phyloP scores from a whole-genome alignment of 2,888 invertebrate species.

The Scrobipalpa atriplicella region DNA sequence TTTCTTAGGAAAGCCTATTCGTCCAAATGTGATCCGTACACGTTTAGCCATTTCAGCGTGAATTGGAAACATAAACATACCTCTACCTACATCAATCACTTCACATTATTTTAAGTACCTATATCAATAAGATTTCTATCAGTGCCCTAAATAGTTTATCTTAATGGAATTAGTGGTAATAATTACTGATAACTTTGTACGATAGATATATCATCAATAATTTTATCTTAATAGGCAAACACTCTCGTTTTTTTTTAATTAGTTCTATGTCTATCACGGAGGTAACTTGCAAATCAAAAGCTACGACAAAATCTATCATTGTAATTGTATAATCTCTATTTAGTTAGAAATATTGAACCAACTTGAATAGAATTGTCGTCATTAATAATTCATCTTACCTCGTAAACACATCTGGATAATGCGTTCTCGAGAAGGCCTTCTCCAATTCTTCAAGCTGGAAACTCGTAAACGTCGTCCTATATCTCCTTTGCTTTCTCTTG shows the following conservation, averaged over 20 bases:
- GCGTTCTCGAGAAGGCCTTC: conserved; percentile 98
- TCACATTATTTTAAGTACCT: too few relatives aligned
- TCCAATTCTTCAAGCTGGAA: conserved; percentile 98
- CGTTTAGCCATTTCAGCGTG: too few relatives aligned
- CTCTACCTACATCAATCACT: too few relatives aligned
- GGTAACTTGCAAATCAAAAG: too few relatives aligned
- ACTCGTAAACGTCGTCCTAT: conserved; percentile 97
- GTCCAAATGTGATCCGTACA: too few relatives aligned
- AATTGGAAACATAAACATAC: too few relatives aligned
- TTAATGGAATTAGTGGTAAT: background rate
- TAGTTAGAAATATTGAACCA: too few relatives aligned
- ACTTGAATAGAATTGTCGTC: background rate
- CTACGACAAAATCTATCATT: too few relatives aligned
- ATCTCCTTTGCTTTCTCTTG: conserved; percentile 94
- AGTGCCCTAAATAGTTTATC: too few relatives aligned
- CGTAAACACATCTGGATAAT: conserved; percentile 99
- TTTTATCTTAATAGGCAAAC: background rate
- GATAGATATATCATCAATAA: background rate
- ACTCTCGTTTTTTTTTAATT: background rate
- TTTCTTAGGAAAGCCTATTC: too few relatives aligned
- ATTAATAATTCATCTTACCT: conserved; percentile 85
- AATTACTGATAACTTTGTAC: background rate
- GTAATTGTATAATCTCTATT: too few relatives aligned
- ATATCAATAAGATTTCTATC: too few relatives aligned
- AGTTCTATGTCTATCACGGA: background rate